Evolutionary conservation across 2,888 invertebrate species (phyloP), one percentile per base, ranked within the genome.

Genomic region (Agonopterix subpropinquella): DNA sequence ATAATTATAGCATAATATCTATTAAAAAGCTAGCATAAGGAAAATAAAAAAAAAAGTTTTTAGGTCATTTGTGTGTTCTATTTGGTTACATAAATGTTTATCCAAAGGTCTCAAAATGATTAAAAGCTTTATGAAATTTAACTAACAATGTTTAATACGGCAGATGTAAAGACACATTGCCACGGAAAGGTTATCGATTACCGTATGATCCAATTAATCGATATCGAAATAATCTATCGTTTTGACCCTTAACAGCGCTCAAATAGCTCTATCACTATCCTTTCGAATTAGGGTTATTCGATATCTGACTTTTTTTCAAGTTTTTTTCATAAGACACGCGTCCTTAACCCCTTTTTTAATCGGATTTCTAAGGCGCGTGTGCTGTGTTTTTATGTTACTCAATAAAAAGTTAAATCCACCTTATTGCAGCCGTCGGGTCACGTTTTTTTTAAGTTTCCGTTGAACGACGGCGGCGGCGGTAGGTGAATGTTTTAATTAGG

Each of bases 171-270:
- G 65, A 73, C 82, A 83, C 80, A 80, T 79, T 82, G 78, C 79
- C 66, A 65, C 56, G 62, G 61, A 73, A 74, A 76, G 77, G 80
- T 86, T 83, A 88, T 88, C 85, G 87, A 86, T 88, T 83, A 84
- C 77, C 73, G 77, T 80, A 75, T 76, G 80, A 88, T 86, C 87
- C 86, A 87, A 88, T 88, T 88, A 88, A 87, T 81, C 73, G 85
- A 84, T 87, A 85, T 72, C 70, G 82, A 81, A 82, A 85, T 83
- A 85, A 85, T 82, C 79, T 79, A 58, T 62, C 70, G 73, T 72
- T 74, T 68, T 64, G 70, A 67, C 65, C 69, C 72, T 77, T 78
- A 76, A 72, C 76, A 73, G 77, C 74, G 59, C 58, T 74, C 80
- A 77, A 85, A 88, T 84, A 82, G 84, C 86, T 88, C 79, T 85